Conservation (phyloP, 2,797 vertebrate genomes). For the Xiphorhynchus erythropygius region DNA sequence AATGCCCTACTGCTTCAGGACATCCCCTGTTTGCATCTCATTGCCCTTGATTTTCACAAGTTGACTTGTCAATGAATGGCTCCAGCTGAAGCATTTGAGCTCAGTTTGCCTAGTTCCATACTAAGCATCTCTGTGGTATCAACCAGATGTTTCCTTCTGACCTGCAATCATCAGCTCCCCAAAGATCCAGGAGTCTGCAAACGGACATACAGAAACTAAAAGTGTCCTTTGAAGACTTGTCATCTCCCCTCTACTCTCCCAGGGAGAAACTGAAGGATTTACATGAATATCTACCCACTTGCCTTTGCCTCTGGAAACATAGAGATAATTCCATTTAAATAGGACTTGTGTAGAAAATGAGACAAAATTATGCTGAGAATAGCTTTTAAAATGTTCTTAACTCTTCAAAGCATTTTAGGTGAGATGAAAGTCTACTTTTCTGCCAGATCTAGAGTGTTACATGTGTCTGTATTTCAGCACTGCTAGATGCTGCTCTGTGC, state of each 20-base stretch:
- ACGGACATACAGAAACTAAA: background rate
- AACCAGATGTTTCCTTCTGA: background rate
- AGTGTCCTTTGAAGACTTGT: background rate
- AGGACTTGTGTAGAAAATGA: background rate
- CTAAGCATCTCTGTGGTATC: background rate
- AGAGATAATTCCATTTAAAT: background rate
- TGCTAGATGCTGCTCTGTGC: background rate
- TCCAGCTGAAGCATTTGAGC: background rate
- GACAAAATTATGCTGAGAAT: background rate
- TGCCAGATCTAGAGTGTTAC: background rate
- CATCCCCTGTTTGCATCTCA: background rate
- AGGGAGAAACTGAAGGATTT: background rate
- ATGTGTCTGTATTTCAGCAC: background rate
- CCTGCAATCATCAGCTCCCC: background rate
- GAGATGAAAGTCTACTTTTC: background rate
- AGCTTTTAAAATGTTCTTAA: background rate
- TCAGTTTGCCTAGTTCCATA: background rate
- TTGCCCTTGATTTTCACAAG: background rate
- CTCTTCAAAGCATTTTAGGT: background rate
- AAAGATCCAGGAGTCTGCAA: background rate
- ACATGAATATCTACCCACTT: background rate
- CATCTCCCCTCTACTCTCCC: background rate
- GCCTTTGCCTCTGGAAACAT: background rate
- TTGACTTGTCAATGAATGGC: background rate
- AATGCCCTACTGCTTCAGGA: background rate